Evolutionary conservation across 2,797 vertebrate genomes (phyloP).

Genomic region (Cottoperca gobio): DNA sequence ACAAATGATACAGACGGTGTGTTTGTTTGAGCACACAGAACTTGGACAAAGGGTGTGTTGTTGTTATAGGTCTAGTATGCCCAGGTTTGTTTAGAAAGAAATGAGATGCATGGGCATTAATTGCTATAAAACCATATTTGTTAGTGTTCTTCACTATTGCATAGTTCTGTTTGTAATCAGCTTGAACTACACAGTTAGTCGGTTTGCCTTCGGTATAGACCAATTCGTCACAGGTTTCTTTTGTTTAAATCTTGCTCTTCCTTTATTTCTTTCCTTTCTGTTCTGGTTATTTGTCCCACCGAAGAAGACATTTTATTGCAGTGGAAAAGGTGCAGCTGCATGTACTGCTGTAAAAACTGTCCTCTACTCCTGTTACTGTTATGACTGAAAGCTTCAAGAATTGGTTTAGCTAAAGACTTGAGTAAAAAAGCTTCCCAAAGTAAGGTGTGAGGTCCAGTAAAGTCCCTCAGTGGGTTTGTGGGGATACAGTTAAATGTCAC

Average conservation of each 20-base stretch:
- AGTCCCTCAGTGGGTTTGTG: not conserved
- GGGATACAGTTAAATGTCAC: not conserved
- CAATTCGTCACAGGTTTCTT: not conserved
- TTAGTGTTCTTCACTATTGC: not conserved
- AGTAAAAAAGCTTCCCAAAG: not conserved
- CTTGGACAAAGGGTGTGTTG: too few species aligned
- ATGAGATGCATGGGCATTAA: not conserved
- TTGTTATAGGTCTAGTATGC: not conserved
- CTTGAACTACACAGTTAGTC: not conserved
- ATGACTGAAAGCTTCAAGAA: constrained; percentile 10
- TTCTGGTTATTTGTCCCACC: not conserved
- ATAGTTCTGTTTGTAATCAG: not conserved
- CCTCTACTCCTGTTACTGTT: not conserved
- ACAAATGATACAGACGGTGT: not conserved
- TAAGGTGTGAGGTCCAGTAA: not conserved
- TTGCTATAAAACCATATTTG: not conserved
- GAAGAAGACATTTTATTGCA: not conserved
- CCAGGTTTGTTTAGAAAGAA: not conserved
- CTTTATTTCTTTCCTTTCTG: not conserved
- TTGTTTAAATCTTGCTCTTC: too few species aligned
- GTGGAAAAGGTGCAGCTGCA: constrained; percentile 12
- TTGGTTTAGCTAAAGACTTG: not conserved
- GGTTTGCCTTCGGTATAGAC: too few species aligned
- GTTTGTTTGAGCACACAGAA: not conserved
- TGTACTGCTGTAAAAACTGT: not conserved